Conservation (phyloP, 2,113 vertebrate genomes). For the Gallinago jamesoni region DNA sequence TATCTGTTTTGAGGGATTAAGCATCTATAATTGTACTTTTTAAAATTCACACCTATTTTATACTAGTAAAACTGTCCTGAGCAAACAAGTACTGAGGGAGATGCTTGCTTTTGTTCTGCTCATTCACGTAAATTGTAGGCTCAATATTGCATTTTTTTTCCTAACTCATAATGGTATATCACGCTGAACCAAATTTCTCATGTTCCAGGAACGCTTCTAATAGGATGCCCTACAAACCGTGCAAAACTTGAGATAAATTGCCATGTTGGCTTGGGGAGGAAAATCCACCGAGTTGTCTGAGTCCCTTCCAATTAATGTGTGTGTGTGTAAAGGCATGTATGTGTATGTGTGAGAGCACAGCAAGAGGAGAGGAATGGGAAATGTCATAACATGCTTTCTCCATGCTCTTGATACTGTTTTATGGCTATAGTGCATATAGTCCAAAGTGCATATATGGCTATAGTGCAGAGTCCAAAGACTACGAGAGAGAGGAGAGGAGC, state of each 20-base stretch:
- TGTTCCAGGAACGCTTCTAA: neutral
- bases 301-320: neutral
- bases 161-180: neutral
- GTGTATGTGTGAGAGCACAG: neutral
- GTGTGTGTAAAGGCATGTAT: no score
- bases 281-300: neutral
- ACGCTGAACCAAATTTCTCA: neutral
- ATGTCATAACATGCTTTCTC: neutral
- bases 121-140: neutral
- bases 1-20: neutral
- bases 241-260: neutral
- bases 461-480: neutral
- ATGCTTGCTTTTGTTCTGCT: neutral
- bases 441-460: no score
- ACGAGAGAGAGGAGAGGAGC: neutral
- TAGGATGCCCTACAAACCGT: neutral
- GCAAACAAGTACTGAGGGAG: neutral
- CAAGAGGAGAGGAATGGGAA: neutral
- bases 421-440: neutral
- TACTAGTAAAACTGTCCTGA: neutral
- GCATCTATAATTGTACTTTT: neutral
- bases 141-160: neutral
- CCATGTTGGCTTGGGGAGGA: neutral
- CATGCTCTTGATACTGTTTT: neutral
- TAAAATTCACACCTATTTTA: neutral